A percentile compares a stretch with the other conserved stretches of the same genome.
phyloP scores from a whole-genome alignment of 2,113 vertebrate species.

The Galemys pyrenaicus region DNA sequence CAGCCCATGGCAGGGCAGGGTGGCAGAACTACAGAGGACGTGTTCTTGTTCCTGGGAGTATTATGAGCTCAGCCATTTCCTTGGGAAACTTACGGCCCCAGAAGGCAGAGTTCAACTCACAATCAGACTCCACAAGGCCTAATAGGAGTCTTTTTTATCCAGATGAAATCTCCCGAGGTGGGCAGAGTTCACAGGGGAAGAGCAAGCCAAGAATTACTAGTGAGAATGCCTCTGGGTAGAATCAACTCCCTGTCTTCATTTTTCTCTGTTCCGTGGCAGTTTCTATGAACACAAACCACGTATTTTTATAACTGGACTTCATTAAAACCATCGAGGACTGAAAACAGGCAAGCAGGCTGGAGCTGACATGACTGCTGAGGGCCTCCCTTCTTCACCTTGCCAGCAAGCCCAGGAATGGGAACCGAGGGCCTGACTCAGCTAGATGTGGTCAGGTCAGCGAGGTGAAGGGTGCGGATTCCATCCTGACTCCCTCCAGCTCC shows the following conservation, averaged over 20 bases:
- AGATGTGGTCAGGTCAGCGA: neutral
- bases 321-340: slow-evolving; percentile 70
- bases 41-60: neutral
- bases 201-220: slow-evolving; percentile 19
- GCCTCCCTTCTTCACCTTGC: neutral
- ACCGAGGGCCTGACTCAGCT: neutral
- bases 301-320: slow-evolving; percentile 76
- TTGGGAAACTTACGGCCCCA: neutral
- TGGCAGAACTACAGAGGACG: neutral
- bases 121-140: neutral
- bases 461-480: too few relatives aligned
- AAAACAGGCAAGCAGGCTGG: neutral
- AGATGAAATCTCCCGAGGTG: slow-evolving; percentile 54
- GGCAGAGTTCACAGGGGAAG: slow-evolving; percentile 26
- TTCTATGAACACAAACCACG: slow-evolving; percentile 61
- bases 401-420: neutral
- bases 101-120: neutral
- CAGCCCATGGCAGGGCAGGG: neutral
- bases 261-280: slow-evolving; percentile 70
- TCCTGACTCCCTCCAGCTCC: neutral
- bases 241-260: slow-evolving; percentile 52
- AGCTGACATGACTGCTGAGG: neutral
- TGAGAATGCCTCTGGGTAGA: slow-evolving; percentile 69
- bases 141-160: neutral
- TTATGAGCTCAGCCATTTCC: neutral